phyloP scores from a whole-genome alignment of 2,797 vertebrate genomes.

The Clarias laeviceps region DNA sequence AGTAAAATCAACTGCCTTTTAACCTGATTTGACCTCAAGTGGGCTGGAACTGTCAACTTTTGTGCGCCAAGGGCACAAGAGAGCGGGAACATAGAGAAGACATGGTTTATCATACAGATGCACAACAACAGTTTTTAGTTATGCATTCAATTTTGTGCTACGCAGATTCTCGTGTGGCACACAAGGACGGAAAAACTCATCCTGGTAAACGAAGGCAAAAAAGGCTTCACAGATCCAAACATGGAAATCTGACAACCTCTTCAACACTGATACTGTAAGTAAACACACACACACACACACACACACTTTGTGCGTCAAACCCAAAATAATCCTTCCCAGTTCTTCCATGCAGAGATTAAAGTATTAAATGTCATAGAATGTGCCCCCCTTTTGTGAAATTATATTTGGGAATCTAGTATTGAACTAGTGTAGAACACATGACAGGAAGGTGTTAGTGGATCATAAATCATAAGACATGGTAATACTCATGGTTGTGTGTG shows the following conservation, averaged over 20 bases:
- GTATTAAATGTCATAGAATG: not conserved
- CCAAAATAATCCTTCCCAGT: not conserved
- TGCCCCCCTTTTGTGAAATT: not conserved
- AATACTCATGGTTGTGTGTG: too few relatives aligned
- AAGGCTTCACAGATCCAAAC: constrained; percentile 95
- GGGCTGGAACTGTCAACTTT: constrained; percentile 11
- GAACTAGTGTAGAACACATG: too few relatives aligned
- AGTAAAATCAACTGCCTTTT: constrained; percentile 9
- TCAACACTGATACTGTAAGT: constrained; percentile 64
- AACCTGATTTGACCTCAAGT: constrained; percentile 29
- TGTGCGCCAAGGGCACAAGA: not conserved
- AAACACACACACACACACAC: not conserved
- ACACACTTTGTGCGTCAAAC: not conserved
- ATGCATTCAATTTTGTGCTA: not conserved
- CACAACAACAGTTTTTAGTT: not conserved
- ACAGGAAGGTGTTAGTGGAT: too few relatives aligned
- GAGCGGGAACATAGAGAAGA: constrained; percentile 8
- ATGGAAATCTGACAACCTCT: constrained; percentile 88
- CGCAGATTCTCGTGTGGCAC: constrained; percentile 97
- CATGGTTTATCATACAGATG: not conserved
- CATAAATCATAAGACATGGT: too few relatives aligned
- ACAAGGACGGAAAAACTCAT: constrained; percentile 97
- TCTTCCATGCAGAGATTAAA: not conserved
- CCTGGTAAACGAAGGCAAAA: constrained; percentile 96
- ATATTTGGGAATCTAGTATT: not conserved